phyloP scores from a whole-genome alignment of 2,888 invertebrate species.

The Hyposoter dolosus region DNA sequence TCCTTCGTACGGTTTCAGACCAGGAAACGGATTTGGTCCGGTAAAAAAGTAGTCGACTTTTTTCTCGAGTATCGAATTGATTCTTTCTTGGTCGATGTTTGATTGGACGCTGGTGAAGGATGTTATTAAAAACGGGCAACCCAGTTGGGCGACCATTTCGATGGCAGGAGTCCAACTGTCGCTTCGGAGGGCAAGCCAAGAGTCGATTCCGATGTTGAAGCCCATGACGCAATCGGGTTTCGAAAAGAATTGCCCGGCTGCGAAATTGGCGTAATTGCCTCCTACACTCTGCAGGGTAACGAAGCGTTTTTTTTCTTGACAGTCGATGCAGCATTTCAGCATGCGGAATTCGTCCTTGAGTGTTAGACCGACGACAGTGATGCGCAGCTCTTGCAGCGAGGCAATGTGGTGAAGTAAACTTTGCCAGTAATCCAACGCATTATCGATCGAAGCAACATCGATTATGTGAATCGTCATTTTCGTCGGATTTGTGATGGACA shows the following conservation, averaged over 20 bases:
- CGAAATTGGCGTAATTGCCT: slow-evolving; percentile 74
- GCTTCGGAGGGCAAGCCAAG: slow-evolving; percentile 71
- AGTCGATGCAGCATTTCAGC: slow-evolving; percentile 1
- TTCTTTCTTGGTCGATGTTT: slow-evolving; percentile 73
- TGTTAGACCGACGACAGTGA: slow-evolving; percentile 7
- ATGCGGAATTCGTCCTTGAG: neutral
- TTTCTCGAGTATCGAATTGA: slow-evolving; percentile 71
- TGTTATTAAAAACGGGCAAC: slow-evolving; percentile 79
- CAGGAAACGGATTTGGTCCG: slow-evolving; percentile 76
- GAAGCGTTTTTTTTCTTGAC: neutral
- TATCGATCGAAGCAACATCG: slow-evolving; percentile 79
- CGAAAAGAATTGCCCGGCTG: slow-evolving; percentile 62
- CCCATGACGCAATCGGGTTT: slow-evolving; percentile 77
- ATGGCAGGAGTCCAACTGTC: slow-evolving; percentile 79
- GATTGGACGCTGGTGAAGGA: slow-evolving; percentile 76
- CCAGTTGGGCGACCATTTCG: slow-evolving; percentile 70
- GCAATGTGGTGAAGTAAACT: slow-evolving; percentile 79
- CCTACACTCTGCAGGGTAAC: neutral
- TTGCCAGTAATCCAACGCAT: slow-evolving; percentile 80
- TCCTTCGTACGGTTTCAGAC: slow-evolving; percentile 79
- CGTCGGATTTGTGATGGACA: slow-evolving; percentile 62
- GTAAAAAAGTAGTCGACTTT: slow-evolving; percentile 66
- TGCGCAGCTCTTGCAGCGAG: neutral
- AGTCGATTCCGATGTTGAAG: slow-evolving; percentile 80
- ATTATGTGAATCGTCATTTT: slow-evolving; percentile 76